Base-by-base conservation (phyloP, 2,113 vertebrate genomes). In the Tiliqua scincoides region DNA sequence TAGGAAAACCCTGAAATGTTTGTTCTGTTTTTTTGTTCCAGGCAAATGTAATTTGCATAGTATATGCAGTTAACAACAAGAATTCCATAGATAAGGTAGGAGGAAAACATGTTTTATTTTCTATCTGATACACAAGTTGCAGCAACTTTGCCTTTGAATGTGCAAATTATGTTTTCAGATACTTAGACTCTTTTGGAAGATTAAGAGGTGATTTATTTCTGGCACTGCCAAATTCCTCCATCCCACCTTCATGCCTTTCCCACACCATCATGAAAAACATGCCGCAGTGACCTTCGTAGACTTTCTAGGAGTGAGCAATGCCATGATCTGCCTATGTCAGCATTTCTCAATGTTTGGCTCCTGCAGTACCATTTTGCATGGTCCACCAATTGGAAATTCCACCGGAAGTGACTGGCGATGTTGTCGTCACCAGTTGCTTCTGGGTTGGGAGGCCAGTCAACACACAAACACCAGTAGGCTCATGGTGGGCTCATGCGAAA, bases 1-100 rank as follows among this genome's bases (percentile, higher is more conserved):
- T 35, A 27, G 43, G 57, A 4, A 59, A 70, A 65, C 21, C 80
- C 2, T 67, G 4, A 32, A 59, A 17, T 87, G 21, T 67, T 35
- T 78, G 89, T 86, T 85, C 71, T 59, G 79, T 87, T 61, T 18
- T 6, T 90, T 95, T n/a, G 81, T 94, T 96, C 92, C 89, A 99
- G 99, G 99, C 99, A 67, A 99, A 99, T 93, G 99, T 99, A 82
- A 99, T 99, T 94, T 99, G 99, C 95, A 99, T 99, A 95, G 98
- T 99, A 43, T 99, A 99, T 91, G 98, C 99, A 8, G 99, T 99
- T 92, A 99, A 99, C 96, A 99, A 99, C 95, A 99, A 98, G 96
- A 99, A 98, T 95, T 99, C 99, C 62, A 99, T 99, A 88, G 98
- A 99, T 94, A 99, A 98, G 98, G 99, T 99, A 96, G 90, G 95